These are phyloP conservation scores for Lapara coniferarum DNA, from an alignment of 2,888 invertebrate species.

Conservation along the genomic window DNA sequence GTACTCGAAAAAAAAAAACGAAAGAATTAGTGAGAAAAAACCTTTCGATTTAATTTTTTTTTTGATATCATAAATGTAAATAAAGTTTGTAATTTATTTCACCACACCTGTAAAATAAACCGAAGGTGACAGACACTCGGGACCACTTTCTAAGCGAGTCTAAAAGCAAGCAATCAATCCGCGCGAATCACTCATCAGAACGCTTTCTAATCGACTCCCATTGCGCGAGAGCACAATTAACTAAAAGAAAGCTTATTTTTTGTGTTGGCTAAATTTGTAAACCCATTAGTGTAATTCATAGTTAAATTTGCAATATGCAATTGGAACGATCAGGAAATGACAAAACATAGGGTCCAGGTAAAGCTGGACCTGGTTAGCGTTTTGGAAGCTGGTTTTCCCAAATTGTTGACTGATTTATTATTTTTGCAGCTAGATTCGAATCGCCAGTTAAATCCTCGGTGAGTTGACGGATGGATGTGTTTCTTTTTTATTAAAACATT, in stretches of 20 bases:
- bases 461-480: too few relatives aligned
- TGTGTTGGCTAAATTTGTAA: conserved; percentile 30
- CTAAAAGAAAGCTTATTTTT: conserved; percentile 51
- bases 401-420: too few relatives aligned
- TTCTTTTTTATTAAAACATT: too few relatives aligned
- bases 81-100: conserved; percentile 2
- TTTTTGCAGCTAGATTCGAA: too few relatives aligned
- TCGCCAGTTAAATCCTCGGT: too few relatives aligned
- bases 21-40: background rate
- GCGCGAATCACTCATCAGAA: conserved; percentile 78
- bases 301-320: background rate
- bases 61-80: too few relatives aligned
- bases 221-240: conserved; percentile 65
- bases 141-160: conserved; percentile 77
- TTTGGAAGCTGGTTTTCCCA: too few relatives aligned
- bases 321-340: too few relatives aligned
- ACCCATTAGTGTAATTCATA: background rate
- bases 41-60: background rate
- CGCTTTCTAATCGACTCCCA: conserved; percentile 78
- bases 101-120: conserved; percentile 40
- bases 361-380: too few relatives aligned
- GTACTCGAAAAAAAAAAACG: too few relatives aligned
- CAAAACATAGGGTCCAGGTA: too few relatives aligned
- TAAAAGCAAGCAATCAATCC: conserved; percentile 75
- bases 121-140: conserved; percentile 57